These are phyloP conservation scores for Temnothorax nylanderi DNA, from an alignment of 1,140 invertebrate species.

Conservation along the genomic window DNA sequence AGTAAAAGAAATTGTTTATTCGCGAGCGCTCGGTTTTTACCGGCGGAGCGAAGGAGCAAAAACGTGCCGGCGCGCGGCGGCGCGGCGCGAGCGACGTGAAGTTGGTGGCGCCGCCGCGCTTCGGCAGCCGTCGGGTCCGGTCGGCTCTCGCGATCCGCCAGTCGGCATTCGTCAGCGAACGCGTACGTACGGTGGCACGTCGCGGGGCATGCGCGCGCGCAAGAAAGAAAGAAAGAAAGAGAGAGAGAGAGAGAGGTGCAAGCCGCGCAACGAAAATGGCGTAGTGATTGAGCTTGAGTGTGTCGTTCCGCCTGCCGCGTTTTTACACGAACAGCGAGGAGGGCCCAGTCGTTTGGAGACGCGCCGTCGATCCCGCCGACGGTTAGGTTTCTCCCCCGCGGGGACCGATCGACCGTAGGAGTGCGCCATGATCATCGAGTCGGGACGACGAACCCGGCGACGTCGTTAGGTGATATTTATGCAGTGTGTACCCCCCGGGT, in stretches of 20 bases:
- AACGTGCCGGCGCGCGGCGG: neutral
- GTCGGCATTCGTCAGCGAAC: constrained; percentile 74
- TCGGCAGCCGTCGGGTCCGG: constrained; percentile 30
- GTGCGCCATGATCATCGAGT: constrained; percentile 54
- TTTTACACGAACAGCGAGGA: neutral
- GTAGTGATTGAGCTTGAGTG: constrained; percentile 62
- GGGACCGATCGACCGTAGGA: neutral
- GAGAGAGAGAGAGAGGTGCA: neutral
- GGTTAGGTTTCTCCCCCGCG: neutral
- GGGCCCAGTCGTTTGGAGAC: neutral
- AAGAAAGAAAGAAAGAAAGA: neutral
- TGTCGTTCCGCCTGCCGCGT: neutral
- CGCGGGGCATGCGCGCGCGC: neutral
- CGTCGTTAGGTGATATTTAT: constrained; percentile 21
- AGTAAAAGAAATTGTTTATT: neutral
- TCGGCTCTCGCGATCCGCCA: constrained; percentile 61
- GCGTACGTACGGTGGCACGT: constrained; percentile 65
- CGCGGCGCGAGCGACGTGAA: neutral
- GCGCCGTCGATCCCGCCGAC: neutral
- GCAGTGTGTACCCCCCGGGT: constrained; percentile 31
- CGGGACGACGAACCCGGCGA: constrained; percentile 47
- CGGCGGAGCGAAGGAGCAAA: neutral
- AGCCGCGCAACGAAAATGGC: constrained; percentile 76
- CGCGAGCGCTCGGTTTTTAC: constrained; percentile 1
- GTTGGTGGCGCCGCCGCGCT: constrained; percentile 27